Base-by-base conservation (phyloP, 2,888 invertebrate species). In the Pammene aurita region DNA sequence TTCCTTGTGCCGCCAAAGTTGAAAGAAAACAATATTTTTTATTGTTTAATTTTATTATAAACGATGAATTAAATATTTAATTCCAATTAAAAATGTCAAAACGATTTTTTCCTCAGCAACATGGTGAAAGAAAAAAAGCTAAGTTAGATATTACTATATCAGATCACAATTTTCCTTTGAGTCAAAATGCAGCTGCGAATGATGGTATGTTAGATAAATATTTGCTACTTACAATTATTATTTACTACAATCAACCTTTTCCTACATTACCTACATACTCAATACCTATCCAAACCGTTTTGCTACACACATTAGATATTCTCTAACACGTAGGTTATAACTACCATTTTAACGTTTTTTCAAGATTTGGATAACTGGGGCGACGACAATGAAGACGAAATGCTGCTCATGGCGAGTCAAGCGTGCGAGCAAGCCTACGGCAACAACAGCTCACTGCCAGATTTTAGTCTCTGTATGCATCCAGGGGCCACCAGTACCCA, bases 301-400 rank as follows among this genome's bases (percentile, higher is more conserved):
- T 18, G 1, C n/a, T 18, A 41, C n/a, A n/a, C 7, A 26, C 10
- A 52, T 52, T 5, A 7, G n/a, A 6, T 52, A 41, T 41, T 26
- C 18, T 11, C 38, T 7, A 18, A 41, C 2, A 41, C 7, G 16
- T 56, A 64, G 62, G 66, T 72, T 71, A 52, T 67, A 63, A 52
- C 50, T 66, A 64, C 62, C 6, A 35, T 48, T 63, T 44, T 13
- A 70, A 63, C 66, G 67, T 26, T 46, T 26, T 34, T 72, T 61
- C 10, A 54, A 67, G 60, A 57, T 26, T 72, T 73, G 41, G 83
- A 87, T 66, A 84, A 77, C 62, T 93, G 93, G 93, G 93, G 89
- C 11, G 92, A 93, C 70, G 93, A 92, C 50, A 87, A 86, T 77
- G 92, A 93, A 35, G 92, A 93, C 54, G 91, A 92, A 76, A 89